Percentiles rank a stretch among this genome's conserved stretches.
Evolutionary conservation across 2,113 vertebrate genomes (phyloP).

Genomic region (Dinomys branickii): DNA sequence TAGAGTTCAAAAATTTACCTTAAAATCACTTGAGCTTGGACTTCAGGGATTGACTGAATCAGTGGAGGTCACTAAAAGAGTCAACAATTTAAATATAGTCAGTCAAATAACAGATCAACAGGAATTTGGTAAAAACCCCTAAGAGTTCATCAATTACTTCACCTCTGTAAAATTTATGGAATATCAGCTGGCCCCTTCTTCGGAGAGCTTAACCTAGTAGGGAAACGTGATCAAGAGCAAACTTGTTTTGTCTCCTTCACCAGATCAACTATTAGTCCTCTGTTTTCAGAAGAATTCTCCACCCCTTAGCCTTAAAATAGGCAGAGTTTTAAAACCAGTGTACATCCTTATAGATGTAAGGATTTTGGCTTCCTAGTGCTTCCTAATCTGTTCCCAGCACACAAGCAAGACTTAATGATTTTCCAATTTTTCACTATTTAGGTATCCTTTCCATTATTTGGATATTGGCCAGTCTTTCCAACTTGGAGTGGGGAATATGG

Average conservation of each 20-base stretch:
- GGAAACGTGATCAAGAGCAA: not conserved
- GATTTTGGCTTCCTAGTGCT: not conserved
- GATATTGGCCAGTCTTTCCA: not conserved
- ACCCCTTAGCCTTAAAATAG: not conserved
- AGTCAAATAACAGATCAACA: conserved; percentile 28
- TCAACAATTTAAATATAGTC: not conserved
- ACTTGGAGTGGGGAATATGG: not conserved
- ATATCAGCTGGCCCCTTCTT: not conserved
- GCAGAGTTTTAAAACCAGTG: conserved; percentile 14
- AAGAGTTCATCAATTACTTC: conserved; percentile 20
- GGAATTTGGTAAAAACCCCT: conserved; percentile 20
- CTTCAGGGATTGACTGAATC: conserved; percentile 20
- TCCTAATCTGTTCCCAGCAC: not conserved
- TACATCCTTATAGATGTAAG: not conserved
- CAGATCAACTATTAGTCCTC: not conserved
- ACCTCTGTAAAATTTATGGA: conserved; percentile 28
- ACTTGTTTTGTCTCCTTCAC: conserved; percentile 2
- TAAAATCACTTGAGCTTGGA: not conserved
- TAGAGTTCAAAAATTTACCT: conserved; percentile 16
- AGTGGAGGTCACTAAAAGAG: conserved; percentile 17
- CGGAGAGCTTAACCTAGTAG: not conserved
- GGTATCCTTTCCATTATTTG: not conserved
- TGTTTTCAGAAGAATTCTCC: not conserved
- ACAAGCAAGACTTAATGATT: not conserved
- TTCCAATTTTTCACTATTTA: not conserved